phyloP scores from a whole-genome alignment of 2,797 vertebrate genomes.

The Myotis vivesi region DNA sequence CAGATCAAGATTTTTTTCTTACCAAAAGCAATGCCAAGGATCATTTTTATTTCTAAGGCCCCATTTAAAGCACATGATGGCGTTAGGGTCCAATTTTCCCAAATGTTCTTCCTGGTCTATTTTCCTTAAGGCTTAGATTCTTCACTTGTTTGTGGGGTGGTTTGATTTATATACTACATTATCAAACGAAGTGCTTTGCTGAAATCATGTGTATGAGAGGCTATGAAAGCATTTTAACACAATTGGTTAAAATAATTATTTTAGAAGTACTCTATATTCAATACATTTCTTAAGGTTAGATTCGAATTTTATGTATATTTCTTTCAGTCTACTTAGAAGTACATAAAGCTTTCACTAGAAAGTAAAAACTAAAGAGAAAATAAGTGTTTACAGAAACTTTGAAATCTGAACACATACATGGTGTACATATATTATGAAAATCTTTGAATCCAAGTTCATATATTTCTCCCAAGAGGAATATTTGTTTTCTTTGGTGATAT shows the following conservation, averaged over 20 bases:
- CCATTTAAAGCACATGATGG: neutral
- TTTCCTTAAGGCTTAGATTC: neutral
- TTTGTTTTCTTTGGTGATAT: slow-evolving; percentile 21
- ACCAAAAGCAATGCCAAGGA: neutral
- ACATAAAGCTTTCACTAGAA: neutral
- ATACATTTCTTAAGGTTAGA: neutral
- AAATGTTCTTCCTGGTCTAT: neutral
- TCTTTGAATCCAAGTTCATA: neutral
- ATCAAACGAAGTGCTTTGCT: neutral
- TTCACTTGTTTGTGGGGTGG: neutral
- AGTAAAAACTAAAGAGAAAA: slow-evolving; percentile 5
- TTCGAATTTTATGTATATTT: neutral
- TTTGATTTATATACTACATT: neutral
- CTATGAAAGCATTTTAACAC: neutral
- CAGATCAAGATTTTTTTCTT: slow-evolving; percentile 34
- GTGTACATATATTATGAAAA: neutral
- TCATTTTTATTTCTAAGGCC: neutral
- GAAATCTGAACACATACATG: neutral
- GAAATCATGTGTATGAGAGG: neutral
- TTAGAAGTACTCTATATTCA: neutral
- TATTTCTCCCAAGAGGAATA: neutral
- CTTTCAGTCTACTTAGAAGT: neutral
- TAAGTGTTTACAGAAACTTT: slow-evolving; percentile 21
- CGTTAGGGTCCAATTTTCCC: neutral
- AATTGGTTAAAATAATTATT: slow-evolving; percentile 11